Percentiles rank a stretch among this genome's conserved stretches.
These are phyloP conservation scores for Lagodon rhomboides DNA, from an alignment of 2,797 vertebrate genomes.

Conservation along the genomic window DNA sequence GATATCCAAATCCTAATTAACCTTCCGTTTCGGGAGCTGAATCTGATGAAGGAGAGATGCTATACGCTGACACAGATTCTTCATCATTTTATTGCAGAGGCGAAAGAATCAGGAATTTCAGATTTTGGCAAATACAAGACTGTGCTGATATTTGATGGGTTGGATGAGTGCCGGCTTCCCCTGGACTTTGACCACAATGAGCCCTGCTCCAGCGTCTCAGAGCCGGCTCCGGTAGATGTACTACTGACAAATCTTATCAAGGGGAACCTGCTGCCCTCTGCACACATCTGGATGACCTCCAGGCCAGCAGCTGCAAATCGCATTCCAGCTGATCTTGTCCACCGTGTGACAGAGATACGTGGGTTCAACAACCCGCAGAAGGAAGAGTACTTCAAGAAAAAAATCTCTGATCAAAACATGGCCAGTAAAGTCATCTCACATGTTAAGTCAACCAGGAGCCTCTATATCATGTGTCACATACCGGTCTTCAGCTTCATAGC, in stretches of 20 bases:
- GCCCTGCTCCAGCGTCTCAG: not conserved
- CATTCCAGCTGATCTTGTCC: constrained; percentile 21
- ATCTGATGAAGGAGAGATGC: constrained; percentile 31
- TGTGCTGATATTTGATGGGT: constrained; percentile 46
- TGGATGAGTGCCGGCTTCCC: constrained; percentile 44
- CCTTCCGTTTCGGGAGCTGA: constrained; percentile 51
- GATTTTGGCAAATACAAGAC: constrained; percentile 40
- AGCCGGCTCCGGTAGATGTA: constrained; percentile 8
- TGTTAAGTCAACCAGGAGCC: constrained; percentile 37
- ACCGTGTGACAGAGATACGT: constrained; percentile 50
- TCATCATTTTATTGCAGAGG: constrained; percentile 31
- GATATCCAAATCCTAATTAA: constrained; percentile 43
- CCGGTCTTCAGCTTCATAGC: constrained; percentile 65
- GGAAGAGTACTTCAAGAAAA: constrained; percentile 49
- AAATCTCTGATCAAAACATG: constrained; percentile 36
- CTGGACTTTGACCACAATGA: constrained; percentile 32
- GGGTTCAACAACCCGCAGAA: constrained; percentile 52
- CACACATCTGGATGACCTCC: constrained; percentile 53
- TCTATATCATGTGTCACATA: constrained; percentile 62
- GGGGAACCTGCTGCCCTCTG: constrained; percentile 43
- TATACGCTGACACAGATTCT: constrained; percentile 36
- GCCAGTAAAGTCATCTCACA: constrained; percentile 33
- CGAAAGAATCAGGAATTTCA: constrained; percentile 29
- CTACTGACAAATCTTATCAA: constrained; percentile 47
- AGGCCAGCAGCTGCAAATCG: constrained; percentile 38